These are phyloP conservation scores for Xestoiulus laeticollis DNA, from an alignment of 2,888 invertebrate genomes.

Conservation along the genomic window DNA sequence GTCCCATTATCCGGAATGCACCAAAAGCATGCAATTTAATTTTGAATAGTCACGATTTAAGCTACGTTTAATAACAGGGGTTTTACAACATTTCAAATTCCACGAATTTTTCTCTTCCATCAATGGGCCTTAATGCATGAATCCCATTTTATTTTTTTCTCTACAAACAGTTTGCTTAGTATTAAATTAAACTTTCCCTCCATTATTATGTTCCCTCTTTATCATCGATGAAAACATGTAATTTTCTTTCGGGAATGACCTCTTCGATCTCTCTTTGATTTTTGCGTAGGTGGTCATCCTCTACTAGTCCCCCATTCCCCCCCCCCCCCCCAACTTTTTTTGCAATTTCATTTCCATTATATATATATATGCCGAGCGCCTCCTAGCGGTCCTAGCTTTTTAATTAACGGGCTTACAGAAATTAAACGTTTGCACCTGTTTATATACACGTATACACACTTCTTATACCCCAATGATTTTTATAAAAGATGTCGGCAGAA, in stretches of 20 bases:
- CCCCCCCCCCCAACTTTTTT: neutral
- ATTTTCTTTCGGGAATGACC: neutral
- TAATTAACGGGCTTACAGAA: neutral
- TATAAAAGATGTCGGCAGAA: neutral
- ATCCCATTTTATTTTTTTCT: neutral
- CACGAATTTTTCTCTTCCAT: too few species aligned
- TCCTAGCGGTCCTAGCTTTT: neutral
- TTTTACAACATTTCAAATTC: too few species aligned
- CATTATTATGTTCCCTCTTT: neutral
- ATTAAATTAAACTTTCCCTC: neutral
- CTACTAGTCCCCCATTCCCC: neutral
- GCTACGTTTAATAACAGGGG: too few species aligned
- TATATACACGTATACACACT: too few species aligned
- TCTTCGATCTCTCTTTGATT: neutral
- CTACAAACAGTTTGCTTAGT: neutral
- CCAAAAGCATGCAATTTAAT: too few species aligned
- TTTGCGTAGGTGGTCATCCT: neutral
- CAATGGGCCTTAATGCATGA: too few species aligned
- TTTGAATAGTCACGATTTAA: too few species aligned
- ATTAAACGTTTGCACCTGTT: neutral
- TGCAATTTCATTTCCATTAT: neutral
- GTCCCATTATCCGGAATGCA: too few species aligned
- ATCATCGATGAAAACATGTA: neutral
- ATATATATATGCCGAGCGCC: neutral
- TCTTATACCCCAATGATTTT: neutral